These are phyloP conservation scores for Leucophenga maculata DNA, from an alignment of 2,888 invertebrate species.

Conservation along the genomic window DNA sequence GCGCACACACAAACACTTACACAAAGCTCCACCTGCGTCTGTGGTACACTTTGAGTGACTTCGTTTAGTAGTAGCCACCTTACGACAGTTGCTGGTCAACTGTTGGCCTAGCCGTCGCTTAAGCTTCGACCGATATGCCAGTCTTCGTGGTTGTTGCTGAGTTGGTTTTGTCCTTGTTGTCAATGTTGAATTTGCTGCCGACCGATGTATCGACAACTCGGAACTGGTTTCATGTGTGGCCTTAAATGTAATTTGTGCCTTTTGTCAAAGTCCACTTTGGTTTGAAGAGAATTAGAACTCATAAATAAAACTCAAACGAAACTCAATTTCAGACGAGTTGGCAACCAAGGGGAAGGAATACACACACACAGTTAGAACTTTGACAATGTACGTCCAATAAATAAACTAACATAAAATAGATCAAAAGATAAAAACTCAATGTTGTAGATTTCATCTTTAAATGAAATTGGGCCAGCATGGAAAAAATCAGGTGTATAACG, in stretches of 20 bases:
- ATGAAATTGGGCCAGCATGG: constrained; percentile 7
- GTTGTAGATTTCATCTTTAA: background rate
- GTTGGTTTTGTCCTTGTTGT: background rate
- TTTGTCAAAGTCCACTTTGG: constrained; percentile 20
- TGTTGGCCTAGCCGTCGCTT: background rate
- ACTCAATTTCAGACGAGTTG: constrained; percentile 10
- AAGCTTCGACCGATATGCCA: background rate
- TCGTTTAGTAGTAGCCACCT: constrained; percentile 12
- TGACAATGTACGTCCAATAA: constrained; percentile 15
- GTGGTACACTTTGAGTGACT: constrained; percentile 7
- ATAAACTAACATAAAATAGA: constrained; percentile 16
- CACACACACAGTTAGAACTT: background rate
- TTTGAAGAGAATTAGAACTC: constrained; percentile 7
- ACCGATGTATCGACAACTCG: background rate
- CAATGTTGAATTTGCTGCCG: background rate
- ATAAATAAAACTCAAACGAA: constrained; percentile 20
- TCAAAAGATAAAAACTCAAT: constrained; percentile 17
- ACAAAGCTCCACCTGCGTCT: background rate
- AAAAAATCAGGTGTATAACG: constrained; percentile 6
- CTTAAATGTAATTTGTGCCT: constrained; percentile 25
- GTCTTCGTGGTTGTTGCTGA: background rate
- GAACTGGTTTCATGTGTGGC: constrained; percentile 19
- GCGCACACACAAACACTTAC: background rate
- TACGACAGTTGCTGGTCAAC: constrained; percentile 18
- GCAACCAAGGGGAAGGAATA: background rate